Base-by-base conservation (phyloP, 2,888 invertebrate genomes). In the Apeira syringaria region DNA sequence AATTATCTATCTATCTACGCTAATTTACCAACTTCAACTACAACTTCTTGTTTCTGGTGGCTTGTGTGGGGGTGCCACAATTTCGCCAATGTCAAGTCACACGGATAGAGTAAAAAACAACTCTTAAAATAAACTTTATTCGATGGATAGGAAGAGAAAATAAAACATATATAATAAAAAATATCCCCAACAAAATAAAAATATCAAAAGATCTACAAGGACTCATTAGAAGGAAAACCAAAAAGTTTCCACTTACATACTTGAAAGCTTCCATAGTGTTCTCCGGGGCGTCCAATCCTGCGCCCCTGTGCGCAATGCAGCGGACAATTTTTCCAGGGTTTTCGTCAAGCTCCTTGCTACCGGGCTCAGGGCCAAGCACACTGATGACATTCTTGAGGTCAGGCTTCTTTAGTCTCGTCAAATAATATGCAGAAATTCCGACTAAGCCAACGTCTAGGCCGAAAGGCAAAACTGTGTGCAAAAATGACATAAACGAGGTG, bases 261-360 rank as follows among this genome's bases (percentile, higher is more conserved):
- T 92, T 91, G 59, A 96, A 93, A 1, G 96, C 95, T 38, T 91
- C 91, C 51, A 96, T 69, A 51, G 94, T 95, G 74, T 96, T 96
- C 79, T 96, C 96, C 0, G 96, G 96, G 2, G 94, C 95, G 80
- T 96, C 95, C 27, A 93, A 80, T 1, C 92, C 93, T 6, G 94
- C 94, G 2, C 95, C 96, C 65, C 96, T 90, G 63, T 96, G 96
- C 0, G 94, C 95, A 42, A 95, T 92, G 28, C 94, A 92, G 63
- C 86, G 90, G 59, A 94, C 90, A 2, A 92, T 75, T 57, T 78
- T 77, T 9, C 78, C 78, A 1, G 91, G 80, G 39, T 83, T 59
- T 0, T 71, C 57, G 17, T 83, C 82, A 18, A 89, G 74, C 28
- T 88, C 87, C 50, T 79, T 79, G 5, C 68, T 68, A 10, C 83